Conservation (phyloP, 2,888 invertebrate genomes). For the Brenthis daphne region DNA sequence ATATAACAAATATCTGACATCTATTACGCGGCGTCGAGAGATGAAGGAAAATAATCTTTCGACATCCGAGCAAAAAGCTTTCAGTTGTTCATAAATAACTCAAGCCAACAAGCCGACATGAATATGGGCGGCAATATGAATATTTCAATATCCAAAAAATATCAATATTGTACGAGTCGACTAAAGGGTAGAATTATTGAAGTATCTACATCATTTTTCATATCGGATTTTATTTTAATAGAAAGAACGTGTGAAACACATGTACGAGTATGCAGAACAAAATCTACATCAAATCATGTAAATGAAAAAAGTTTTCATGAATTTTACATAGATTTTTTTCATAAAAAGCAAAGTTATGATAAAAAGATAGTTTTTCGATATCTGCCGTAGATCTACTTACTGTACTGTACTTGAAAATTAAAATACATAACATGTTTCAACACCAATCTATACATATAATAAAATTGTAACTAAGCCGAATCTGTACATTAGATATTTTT, state of each 20-base stretch:
- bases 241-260: background rate
- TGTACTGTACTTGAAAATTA: no score
- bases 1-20: background rate
- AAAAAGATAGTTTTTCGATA: no score
- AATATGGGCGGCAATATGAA: conserved; percentile 22
- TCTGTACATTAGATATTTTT: no score
- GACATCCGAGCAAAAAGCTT: conserved; percentile 26
- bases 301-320: background rate
- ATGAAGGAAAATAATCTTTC: conserved; percentile 25
- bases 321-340: no score
- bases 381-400: no score
- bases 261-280: background rate
- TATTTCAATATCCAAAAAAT: conserved; percentile 28
- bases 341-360: no score
- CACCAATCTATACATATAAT: no score
- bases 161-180: conserved; percentile 16
- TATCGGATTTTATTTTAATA: background rate
- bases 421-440: no score
- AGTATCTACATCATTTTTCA: background rate
- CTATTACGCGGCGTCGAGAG: conserved; percentile 8
- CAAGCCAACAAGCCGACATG: conserved; percentile 40
- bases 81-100: conserved; percentile 35
- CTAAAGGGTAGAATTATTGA: background rate
- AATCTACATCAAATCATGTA: background rate
- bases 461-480: no score